These are phyloP conservation scores for Acrossocheilus fasciatus DNA, from an alignment of 2,797 vertebrate species.

Conservation along the genomic window DNA sequence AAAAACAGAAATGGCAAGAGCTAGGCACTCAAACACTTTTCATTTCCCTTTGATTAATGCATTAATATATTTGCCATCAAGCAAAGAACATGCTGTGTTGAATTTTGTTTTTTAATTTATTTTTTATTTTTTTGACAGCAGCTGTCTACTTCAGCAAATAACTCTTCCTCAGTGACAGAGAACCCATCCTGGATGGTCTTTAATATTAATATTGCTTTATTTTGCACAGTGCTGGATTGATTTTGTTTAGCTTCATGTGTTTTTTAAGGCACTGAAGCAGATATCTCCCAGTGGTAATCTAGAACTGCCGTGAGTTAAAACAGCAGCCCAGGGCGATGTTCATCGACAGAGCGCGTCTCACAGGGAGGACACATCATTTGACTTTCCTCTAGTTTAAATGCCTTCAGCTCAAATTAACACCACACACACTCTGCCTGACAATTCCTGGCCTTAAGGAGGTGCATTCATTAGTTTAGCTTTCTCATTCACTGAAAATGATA, in stretches of 20 bases:
- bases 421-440: conserved; percentile 43
- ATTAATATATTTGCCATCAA: conserved; percentile 20
- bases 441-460: conserved; percentile 52
- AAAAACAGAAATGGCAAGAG: not conserved
- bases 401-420: conserved; percentile 59
- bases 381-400: conserved; percentile 60
- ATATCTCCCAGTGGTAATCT: conserved; percentile 73
- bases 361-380: conserved; percentile 60
- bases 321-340: conserved; percentile 67
- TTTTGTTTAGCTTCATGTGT: conserved; percentile 70
- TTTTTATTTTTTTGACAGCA: not conserved
- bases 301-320: conserved; percentile 70
- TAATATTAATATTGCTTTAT: conserved; percentile 55
- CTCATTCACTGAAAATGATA: conserved; percentile 53
- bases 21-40: not conserved
- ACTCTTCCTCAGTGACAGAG: conserved; percentile 3
- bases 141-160: not conserved
- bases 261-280: conserved; percentile 64
- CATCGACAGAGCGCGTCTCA: conserved; percentile 72
- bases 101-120: not conserved
- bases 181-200: conserved; percentile 7
- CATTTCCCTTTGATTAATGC: not conserved
- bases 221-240: conserved; percentile 73
- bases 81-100: not conserved
- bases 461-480: conserved; percentile 56